Conservation (phyloP, 2,113 vertebrate genomes). For the Piaya cayana region DNA sequence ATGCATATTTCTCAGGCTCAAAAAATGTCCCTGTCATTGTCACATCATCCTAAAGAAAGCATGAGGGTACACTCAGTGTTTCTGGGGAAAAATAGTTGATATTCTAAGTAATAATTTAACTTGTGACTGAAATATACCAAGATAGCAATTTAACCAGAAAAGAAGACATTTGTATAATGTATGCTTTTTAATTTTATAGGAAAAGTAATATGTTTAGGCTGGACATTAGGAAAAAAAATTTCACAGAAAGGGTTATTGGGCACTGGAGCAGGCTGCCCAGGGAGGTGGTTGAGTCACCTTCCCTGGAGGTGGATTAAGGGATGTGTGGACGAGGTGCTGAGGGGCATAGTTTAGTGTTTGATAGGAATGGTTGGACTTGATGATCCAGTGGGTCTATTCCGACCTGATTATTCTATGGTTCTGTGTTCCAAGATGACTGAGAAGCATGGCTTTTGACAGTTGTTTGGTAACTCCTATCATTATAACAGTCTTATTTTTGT, state of each 20-base stretch:
- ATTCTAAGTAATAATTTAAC: neutral
- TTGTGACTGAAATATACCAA: slow-evolving; percentile 8
- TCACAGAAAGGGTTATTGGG: no score
- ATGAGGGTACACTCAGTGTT: neutral
- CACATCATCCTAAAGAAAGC: neutral
- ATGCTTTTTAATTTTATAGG: neutral
- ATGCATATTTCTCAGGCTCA: neutral
- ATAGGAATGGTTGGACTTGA: no score
- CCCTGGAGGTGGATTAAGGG: no score
- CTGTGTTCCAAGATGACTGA: neutral
- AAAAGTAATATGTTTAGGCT: neutral
- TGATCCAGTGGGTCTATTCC: no score
- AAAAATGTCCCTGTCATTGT: neutral
- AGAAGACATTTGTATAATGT: neutral
- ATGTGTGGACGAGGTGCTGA: no score
- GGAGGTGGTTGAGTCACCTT: no score
- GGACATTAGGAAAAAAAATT: no score
- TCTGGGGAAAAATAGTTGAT: neutral
- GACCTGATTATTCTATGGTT: no score
- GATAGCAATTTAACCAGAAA: neutral
- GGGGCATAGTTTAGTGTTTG: no score
- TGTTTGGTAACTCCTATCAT: neutral
- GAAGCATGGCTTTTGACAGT: neutral
- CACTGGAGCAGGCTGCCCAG: no score
- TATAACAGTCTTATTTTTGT: neutral